Evolutionary conservation across 2,888 invertebrate species (phyloP).

Genomic region (Lumbricus terrestris): DNA sequence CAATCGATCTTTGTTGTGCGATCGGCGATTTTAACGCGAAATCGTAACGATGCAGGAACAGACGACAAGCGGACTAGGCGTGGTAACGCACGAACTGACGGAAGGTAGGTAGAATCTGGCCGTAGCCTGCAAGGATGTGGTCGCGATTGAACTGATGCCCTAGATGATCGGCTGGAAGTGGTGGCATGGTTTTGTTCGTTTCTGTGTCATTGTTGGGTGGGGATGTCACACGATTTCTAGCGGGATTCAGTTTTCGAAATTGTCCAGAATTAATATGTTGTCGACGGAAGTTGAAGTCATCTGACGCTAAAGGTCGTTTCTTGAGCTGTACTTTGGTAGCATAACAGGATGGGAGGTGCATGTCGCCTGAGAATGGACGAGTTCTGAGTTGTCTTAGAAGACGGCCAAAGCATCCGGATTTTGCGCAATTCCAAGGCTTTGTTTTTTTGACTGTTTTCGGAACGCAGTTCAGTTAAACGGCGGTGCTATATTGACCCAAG

Average conservation of each 20-base stretch:
- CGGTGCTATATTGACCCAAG: not conserved
- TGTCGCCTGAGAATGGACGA: not conserved
- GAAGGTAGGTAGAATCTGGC: slow-evolving; percentile 8
- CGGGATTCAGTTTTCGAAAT: not conserved
- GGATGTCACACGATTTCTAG: not conserved
- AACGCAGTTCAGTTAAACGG: not conserved
- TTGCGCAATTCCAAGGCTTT: not conserved
- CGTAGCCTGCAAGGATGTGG: not conserved
- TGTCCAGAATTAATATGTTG: not conserved
- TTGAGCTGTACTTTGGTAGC: not conserved
- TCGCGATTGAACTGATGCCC: not conserved
- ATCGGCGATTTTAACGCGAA: not conserved
- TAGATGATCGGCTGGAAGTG: slow-evolving; percentile 3
- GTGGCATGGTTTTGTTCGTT: not conserved
- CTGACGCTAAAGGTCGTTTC: not conserved
- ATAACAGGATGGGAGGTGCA: not conserved
- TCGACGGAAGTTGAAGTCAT: not conserved
- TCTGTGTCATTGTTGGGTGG: not conserved
- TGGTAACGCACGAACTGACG: not conserved
- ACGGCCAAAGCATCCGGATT: not conserved
- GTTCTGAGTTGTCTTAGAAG: not conserved
- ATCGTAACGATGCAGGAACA: slow-evolving; percentile 9
- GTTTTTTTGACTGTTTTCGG: not conserved
- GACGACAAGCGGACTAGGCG: not conserved
- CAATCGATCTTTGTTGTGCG: not conserved